Conservation (phyloP, 2,797 vertebrate species). For the Hyperoplus lanceolatus region DNA sequence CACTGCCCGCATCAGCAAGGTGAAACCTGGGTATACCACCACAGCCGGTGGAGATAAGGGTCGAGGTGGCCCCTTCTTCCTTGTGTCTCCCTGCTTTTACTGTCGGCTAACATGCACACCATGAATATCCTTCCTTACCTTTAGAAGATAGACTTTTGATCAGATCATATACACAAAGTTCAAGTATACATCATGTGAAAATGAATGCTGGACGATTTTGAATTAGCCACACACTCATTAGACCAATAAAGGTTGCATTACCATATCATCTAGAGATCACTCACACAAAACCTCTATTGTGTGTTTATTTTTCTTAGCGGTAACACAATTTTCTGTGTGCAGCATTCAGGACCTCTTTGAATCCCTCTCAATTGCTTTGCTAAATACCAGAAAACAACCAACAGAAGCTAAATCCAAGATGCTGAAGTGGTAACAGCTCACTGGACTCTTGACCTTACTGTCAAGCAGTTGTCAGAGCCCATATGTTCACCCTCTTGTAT, state of each 20-base stretch:
- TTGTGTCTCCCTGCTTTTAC: constrained; percentile 25
- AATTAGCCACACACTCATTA: constrained; percentile 1
- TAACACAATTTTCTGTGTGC: constrained; percentile 49
- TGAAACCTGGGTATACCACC: constrained; percentile 36
- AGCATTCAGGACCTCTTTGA: constrained; percentile 48
- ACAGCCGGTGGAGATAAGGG: constrained; percentile 41
- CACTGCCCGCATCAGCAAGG: constrained; percentile 50
- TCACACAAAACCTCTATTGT: constrained; percentile 52
- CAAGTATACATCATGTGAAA: not conserved
- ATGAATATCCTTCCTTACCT: constrained; percentile 40
- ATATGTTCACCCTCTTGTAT: constrained; percentile 47
- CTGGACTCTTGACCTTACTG: constrained; percentile 75
- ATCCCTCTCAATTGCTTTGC: constrained; percentile 48
- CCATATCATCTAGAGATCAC: constrained; percentile 15
- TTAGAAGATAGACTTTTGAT: constrained; percentile 26
- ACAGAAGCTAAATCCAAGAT: constrained; percentile 68
- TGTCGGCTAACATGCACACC: constrained; percentile 15
- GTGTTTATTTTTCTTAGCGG: constrained; percentile 68
- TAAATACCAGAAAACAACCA: constrained; percentile 58
- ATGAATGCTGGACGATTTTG: constrained; percentile 4
- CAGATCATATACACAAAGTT: constrained; percentile 18
- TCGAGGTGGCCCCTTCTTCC: constrained; percentile 13
- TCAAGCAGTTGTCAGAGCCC: constrained; percentile 66
- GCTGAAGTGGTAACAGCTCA: constrained; percentile 60
- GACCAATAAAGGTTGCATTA: constrained; percentile 8